These are phyloP conservation scores for Drosophila picticornis DNA, from an alignment of 2,888 invertebrate species.

Conservation along the genomic window DNA sequence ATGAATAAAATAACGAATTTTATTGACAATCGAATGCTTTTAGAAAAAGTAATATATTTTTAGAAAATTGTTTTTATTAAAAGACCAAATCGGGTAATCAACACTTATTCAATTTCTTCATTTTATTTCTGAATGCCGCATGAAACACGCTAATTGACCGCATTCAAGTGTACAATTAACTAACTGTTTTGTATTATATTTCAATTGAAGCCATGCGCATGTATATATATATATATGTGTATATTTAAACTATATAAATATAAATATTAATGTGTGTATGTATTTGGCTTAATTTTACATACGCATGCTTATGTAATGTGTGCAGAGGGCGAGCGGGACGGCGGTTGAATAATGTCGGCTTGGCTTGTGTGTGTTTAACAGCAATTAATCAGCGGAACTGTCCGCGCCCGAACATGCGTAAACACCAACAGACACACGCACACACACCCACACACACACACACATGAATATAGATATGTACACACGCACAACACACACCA, in stretches of 20 bases:
- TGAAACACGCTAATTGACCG: constrained; percentile 19
- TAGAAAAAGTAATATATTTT: neutral
- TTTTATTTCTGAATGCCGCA: neutral
- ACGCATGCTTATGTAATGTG: constrained; percentile 33
- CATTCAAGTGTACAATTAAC: constrained; percentile 9
- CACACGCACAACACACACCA: constrained; percentile 16
- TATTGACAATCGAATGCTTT: neutral
- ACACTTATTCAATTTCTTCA: neutral
- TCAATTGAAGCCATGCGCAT: constrained; percentile 22
- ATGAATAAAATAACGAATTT: neutral
- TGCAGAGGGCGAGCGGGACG: constrained; percentile 34
- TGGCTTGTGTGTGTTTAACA: constrained; percentile 70
- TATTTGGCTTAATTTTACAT: constrained; percentile 10
- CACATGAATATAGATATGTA: neutral
- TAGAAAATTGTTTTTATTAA: neutral
- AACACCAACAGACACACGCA: constrained; percentile 48
- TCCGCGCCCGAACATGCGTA: constrained; percentile 80
- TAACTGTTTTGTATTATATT: neutral
- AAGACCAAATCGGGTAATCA: neutral
- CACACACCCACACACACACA: neutral
- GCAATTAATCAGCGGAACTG: constrained; percentile 81
- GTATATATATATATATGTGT: neutral
- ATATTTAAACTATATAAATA: neutral
- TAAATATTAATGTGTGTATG: neutral
- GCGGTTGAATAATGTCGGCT: constrained; percentile 64